Evolutionary conservation across 2,113 vertebrate genomes (phyloP), one percentile per base, ranked within the genome.

Genomic region (Enhydra lutris): DNA sequence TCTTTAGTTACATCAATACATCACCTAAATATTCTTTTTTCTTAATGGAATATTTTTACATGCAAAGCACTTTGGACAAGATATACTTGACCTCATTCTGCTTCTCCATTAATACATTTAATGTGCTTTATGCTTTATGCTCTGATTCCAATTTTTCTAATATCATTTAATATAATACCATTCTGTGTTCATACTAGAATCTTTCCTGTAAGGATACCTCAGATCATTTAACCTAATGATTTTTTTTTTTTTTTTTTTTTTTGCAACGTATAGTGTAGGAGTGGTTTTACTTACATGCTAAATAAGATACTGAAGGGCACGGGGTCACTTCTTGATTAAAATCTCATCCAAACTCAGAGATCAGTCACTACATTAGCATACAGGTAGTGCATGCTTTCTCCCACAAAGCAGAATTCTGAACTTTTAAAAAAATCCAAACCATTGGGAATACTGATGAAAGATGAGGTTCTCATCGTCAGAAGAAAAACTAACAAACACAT

Each of bases 1-100:
- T 17, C 34, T 9, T 87, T 59, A 55, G 45, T 55, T 42, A 96
- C n/a, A 76, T 83, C n/a, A 50, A 59, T 78, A 61, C 4, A 87
- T 96, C 34, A 95, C 5, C n/a, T 45, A 94, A 71, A 73, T 91
- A 79, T 11, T 74, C 24, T 94, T 97, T 17, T 17, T 52, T 52
- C 50, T 52, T 52, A 94, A 91, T 94, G 90, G 45, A 92, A 65
- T 89, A 86, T 50, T 93, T 92, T 91, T 87, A 78, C 36, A 61
- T 63, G n/a, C 9, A 93, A 94, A 97, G 42, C 42, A 45, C n/a
- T 85, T 94, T 94, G n/a, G 39, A 91, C 59, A 95, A 96, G 81
- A 85, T 79, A 82, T 14, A 14, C 11, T 36, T 55, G 55, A 13
- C 17, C 23, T 94, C 21, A 12, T 52, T 91, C 52, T 92, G 3